These are phyloP conservation scores for Rhynchopsitta pachyrhyncha DNA, from an alignment of 2,113 vertebrate genomes.

Conservation along the genomic window DNA sequence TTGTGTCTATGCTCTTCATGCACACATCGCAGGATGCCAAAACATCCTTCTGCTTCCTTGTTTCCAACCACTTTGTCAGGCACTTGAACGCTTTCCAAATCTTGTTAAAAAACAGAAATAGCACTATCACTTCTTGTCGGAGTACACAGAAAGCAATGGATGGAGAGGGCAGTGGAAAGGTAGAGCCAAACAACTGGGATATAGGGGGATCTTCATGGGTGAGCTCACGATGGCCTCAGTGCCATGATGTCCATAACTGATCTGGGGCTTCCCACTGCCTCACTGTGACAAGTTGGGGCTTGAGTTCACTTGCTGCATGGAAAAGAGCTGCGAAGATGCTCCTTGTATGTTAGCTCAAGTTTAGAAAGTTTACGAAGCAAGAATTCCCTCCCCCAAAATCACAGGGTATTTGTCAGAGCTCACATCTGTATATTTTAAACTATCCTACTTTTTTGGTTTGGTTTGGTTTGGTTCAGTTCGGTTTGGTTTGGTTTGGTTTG, in stretches of 20 bases:
- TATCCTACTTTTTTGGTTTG: neutral
- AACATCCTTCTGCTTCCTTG: slow-evolving; percentile 53
- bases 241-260: fast-evolving
- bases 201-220: neutral
- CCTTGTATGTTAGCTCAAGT: fast-evolving
- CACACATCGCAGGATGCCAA: slow-evolving; percentile 23
- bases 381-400: neutral
- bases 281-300: neutral
- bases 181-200: fast-evolving
- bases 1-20: slow-evolving; percentile 50
- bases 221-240: fast-evolving
- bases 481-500: no score
- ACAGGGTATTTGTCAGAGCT: neutral
- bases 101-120: slow-evolving; percentile 53
- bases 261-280: neutral
- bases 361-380: neutral
- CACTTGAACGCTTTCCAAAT: slow-evolving; percentile 25
- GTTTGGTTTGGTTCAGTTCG: no score
- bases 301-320: neutral
- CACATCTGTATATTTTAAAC: neutral
- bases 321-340: neutral
- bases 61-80: slow-evolving; percentile 52
- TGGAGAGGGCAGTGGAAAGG: neutral
- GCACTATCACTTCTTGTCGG: neutral
- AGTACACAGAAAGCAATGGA: neutral